A percentile compares a stretch with the other conserved stretches of the same genome.
These are phyloP conservation scores for Channa maculata DNA, from an alignment of 2,113 vertebrate species.

Conservation along the genomic window DNA sequence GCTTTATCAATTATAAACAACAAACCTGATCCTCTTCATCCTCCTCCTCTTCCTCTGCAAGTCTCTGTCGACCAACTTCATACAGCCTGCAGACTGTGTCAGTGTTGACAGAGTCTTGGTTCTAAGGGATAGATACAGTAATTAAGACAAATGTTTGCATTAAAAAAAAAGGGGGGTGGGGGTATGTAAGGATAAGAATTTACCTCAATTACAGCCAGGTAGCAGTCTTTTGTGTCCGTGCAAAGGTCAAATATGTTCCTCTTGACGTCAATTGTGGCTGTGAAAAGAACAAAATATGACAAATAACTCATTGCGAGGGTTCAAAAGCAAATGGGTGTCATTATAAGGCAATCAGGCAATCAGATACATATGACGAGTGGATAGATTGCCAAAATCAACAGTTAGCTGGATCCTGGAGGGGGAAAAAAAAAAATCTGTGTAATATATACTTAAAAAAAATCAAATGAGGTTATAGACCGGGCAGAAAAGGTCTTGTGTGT, in stretches of 20 bases:
- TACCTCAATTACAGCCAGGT: constrained; percentile 99
- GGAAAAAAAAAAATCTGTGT: too few species aligned
- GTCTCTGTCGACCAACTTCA: constrained; percentile 95
- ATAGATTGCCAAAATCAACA: too few species aligned
- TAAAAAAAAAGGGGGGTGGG: background rate
- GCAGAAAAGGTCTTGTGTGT: too few species aligned
- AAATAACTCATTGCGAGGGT: too few species aligned
- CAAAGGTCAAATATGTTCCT: constrained; percentile 98
- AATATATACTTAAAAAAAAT: too few species aligned
- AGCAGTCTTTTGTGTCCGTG: constrained; percentile 99
- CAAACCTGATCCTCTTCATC: constrained; percentile 97
- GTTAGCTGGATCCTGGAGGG: too few species aligned
- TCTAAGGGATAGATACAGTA: constrained; percentile 80
- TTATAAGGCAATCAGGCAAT: too few species aligned
- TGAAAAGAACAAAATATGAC: constrained; percentile 1
- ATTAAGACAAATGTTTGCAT: background rate
- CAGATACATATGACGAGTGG: too few species aligned
- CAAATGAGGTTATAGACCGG: too few species aligned
- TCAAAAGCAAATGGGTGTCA: too few species aligned
- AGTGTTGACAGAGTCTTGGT: constrained; percentile 97
- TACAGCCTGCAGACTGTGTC: constrained; percentile 98
- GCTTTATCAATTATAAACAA: background rate
- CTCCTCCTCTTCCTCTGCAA: constrained; percentile 98
- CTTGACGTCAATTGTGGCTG: constrained; percentile 98
- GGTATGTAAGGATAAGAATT: background rate